These are phyloP conservation scores for Diabrotica undecimpunctata DNA, from an alignment of 1,140 invertebrate species.

Conservation along the genomic window DNA sequence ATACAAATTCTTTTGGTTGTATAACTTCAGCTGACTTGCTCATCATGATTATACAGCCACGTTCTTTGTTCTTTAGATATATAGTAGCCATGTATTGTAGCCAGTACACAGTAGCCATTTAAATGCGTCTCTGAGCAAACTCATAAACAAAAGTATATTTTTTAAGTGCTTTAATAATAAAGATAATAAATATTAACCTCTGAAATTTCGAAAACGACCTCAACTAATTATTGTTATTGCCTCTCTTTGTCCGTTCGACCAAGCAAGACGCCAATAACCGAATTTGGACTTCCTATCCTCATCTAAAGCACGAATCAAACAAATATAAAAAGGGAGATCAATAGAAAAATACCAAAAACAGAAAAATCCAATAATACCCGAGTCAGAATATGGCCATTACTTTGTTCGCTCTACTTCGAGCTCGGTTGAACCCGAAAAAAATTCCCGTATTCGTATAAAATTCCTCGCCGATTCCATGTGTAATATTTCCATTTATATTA, in stretches of 20 bases:
- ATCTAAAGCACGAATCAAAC: neutral
- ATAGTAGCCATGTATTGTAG: too few species aligned
- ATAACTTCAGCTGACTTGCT: too few species aligned
- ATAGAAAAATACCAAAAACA: neutral
- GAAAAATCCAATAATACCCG: neutral
- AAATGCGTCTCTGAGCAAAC: too few species aligned
- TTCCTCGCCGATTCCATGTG: neutral
- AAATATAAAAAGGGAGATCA: neutral
- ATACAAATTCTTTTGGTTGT: too few species aligned
- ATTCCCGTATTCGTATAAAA: conserved; percentile 1
- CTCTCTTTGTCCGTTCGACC: neutral
- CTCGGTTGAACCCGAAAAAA: neutral
- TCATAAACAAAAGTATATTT: too few species aligned
- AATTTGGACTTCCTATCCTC: neutral
- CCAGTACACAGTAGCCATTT: too few species aligned
- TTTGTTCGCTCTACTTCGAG: neutral
- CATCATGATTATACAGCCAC: too few species aligned
- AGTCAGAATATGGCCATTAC: neutral
- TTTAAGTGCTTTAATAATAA: too few species aligned
- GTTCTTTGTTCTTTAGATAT: too few species aligned
- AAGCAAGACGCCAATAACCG: neutral
- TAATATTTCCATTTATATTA: conserved; percentile 3
- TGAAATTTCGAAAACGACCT: too few species aligned
- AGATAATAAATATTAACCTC: too few species aligned
- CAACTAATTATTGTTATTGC: too few species aligned